Percentiles rank a stretch among this genome's conserved stretches.
These are phyloP conservation scores for Oncorhynchus gorbuscha DNA, from an alignment of 2,113 vertebrate genomes.

Conservation along the genomic window DNA sequence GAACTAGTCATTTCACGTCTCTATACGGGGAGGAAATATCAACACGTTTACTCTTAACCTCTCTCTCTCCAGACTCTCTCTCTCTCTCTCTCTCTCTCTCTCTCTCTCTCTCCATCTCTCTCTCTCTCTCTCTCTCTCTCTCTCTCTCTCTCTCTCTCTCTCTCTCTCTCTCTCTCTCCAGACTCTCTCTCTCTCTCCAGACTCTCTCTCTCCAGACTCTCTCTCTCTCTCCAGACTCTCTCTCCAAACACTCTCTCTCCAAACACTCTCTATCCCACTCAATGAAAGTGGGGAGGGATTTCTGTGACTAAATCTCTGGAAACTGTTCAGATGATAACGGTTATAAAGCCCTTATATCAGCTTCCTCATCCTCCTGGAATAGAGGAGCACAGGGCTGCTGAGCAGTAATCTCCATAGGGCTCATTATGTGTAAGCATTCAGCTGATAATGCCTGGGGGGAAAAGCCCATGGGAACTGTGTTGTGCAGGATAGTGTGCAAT, in stretches of 20 bases:
- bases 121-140: neutral
- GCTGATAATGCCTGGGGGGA: slow-evolving; percentile 31
- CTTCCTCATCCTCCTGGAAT: neutral
- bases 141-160: too few species aligned
- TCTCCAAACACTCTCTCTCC: neutral
- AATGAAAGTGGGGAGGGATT: neutral
- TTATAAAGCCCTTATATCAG: neutral
- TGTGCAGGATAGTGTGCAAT: too few species aligned
- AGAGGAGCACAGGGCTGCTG: slow-evolving; percentile 3
- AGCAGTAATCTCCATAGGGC: slow-evolving; percentile 2
- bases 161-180: neutral
- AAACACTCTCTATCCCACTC: neutral
- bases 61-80: neutral
- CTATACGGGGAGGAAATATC: too few species aligned
- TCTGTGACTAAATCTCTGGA: neutral
- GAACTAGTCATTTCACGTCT: neutral
- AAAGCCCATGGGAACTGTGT: neutral
- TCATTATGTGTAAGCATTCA: slow-evolving; percentile 35
- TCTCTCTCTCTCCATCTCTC: too few species aligned
- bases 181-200: too few species aligned
- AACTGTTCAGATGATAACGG: neutral
- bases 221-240: too few species aligned
- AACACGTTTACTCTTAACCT: neutral
- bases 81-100: too few species aligned
- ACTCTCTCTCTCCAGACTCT: neutral